phyloP scores from a whole-genome alignment of 2,888 invertebrate species.

The Mylabris sibirica region DNA sequence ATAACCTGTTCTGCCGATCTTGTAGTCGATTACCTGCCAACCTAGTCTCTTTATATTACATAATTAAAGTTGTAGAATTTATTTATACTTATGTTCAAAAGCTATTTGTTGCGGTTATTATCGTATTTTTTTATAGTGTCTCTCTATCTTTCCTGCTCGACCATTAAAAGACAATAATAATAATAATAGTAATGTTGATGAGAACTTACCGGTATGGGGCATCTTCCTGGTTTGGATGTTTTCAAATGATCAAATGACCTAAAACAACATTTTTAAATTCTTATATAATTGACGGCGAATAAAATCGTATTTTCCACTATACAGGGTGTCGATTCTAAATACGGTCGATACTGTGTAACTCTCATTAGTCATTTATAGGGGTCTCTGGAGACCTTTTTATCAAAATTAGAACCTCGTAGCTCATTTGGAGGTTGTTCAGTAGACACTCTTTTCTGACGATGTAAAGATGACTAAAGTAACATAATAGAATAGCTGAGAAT shows the following conservation, averaged over 20 bases:
- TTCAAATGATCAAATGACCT: constrained; percentile 25
- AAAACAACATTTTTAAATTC: constrained; percentile 34
- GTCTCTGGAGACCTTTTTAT: no score
- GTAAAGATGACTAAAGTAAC: no score
- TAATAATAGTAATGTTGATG: not conserved
- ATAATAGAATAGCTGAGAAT: no score
- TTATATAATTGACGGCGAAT: constrained; percentile 11
- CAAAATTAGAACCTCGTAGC: no score
- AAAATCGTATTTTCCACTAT: constrained; percentile 28
- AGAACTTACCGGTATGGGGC: constrained; percentile 51
- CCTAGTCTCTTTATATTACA: not conserved
- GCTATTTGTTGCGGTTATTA: constrained; percentile 7
- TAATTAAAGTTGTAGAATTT: constrained; percentile 1
- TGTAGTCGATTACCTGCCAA: not conserved
- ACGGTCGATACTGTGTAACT: no score
- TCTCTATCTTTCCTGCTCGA: not conserved
- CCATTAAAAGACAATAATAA: not conserved
- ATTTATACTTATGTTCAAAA: not conserved
- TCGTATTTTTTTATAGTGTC: not conserved
- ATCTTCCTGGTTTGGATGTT: constrained; percentile 32
- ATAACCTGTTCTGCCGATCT: not conserved
- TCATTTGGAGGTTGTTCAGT: no score
- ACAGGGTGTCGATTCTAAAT: no score
- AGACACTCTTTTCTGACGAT: no score
- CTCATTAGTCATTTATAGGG: no score